These are phyloP conservation scores for Limnephilus marmoratus DNA, from an alignment of 2,888 invertebrate species.

Conservation along the genomic window DNA sequence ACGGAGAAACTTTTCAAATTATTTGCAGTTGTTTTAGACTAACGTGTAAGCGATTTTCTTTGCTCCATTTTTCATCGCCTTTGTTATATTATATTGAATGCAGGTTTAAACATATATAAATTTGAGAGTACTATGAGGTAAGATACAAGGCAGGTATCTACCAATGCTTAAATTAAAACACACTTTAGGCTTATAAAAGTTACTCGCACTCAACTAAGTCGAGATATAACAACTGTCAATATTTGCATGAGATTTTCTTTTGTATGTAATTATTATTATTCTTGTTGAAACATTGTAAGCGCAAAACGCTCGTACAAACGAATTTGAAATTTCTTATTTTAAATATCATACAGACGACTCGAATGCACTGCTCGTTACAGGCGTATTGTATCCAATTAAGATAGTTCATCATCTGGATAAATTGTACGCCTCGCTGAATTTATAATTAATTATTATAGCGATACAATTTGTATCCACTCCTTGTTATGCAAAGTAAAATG, in stretches of 20 bases:
- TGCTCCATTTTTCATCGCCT: neutral
- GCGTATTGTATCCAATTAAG: neutral
- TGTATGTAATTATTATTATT: neutral
- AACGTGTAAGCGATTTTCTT: neutral
- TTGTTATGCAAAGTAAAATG: neutral
- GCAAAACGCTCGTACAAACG: neutral
- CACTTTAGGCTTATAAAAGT: no score
- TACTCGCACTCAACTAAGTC: neutral
- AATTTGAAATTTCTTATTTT: neutral
- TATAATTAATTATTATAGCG: neutral
- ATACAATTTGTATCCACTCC: neutral
- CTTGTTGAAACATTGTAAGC: neutral
- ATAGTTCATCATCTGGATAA: neutral
- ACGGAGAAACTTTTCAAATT: slow-evolving; percentile 22
- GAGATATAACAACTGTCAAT: neutral
- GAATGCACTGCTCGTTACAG: neutral
- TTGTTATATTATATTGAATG: neutral
- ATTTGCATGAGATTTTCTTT: neutral
- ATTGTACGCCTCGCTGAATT: neutral
- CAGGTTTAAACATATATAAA: neutral
- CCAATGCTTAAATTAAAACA: neutral
- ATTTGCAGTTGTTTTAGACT: neutral
- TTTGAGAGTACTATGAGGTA: neutral
- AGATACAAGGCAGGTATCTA: neutral
- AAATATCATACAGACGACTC: neutral